phyloP scores from a whole-genome alignment of 2,113 vertebrate species.

The Macquaria ambigua region DNA sequence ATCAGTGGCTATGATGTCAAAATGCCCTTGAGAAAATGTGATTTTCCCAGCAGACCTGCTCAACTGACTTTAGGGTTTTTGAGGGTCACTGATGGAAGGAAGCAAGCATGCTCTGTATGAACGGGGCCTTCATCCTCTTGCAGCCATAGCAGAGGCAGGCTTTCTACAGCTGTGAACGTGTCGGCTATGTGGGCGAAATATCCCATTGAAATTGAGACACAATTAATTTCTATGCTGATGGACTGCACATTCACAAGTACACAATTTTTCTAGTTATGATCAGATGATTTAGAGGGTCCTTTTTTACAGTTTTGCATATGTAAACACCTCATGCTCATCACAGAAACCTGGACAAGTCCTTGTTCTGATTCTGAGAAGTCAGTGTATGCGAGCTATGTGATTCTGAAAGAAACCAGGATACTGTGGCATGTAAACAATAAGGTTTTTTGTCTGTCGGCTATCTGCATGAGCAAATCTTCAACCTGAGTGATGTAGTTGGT shows the following conservation, averaged over 20 bases:
- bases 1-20: constrained; percentile 24
- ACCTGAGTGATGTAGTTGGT: not conserved
- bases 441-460: not conserved
- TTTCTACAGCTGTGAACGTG: not conserved
- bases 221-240: not conserved
- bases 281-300: not conserved
- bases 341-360: too few species aligned
- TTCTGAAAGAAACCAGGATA: not conserved
- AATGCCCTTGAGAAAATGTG: constrained; percentile 33
- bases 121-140: not conserved
- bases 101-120: not conserved
- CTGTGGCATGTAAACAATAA: not conserved
- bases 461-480: not conserved
- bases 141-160: not conserved
- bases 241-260: not conserved
- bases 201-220: not conserved
- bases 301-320: not conserved
- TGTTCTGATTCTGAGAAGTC: too few species aligned
- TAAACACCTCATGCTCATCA: too few species aligned
- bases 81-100: not conserved
- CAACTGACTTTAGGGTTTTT: not conserved
- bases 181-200: not conserved
- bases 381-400: too few species aligned
- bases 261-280: not conserved
- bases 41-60: not conserved